These are phyloP conservation scores for Catocala sponsa DNA, from an alignment of 2,888 invertebrate species.

Conservation along the genomic window DNA sequence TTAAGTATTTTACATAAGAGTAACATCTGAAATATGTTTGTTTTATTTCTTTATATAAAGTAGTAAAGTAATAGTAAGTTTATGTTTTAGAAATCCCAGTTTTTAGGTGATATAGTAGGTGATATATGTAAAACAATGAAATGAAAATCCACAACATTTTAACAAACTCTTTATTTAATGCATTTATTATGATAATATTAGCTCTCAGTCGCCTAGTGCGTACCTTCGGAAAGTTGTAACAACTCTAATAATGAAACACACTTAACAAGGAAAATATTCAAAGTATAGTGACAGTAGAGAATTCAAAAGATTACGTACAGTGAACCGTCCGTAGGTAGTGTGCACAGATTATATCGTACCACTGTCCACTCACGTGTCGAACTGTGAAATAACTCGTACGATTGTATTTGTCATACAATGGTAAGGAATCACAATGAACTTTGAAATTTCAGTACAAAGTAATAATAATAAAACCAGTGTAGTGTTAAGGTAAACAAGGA, in stretches of 20 bases:
- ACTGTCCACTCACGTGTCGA: conserved; percentile 10
- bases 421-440: conserved; percentile 15
- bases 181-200: conserved; percentile 87
- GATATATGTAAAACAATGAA: conserved; percentile 8
- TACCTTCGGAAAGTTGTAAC: conserved; percentile 88
- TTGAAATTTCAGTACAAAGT: conserved; percentile 22
- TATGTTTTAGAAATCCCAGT: too few relatives aligned
- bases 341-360: conserved; percentile 13
- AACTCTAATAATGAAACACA: conserved; percentile 70
- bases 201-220: conserved; percentile 88
- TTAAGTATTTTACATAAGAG: too few relatives aligned
- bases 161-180: conserved; percentile 87
- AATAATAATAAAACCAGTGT: conserved; percentile 28
- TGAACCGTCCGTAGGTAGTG: conserved; percentile 37
- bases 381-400: conserved; percentile 2
- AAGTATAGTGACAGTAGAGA: conserved; percentile 54
- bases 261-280: conserved; percentile 55
- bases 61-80: too few relatives aligned
- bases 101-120: too few relatives aligned
- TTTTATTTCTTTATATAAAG: too few relatives aligned
- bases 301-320: conserved; percentile 56
- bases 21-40: too few relatives aligned
- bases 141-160: conserved; percentile 71
- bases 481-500: conserved; percentile 22
- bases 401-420: conserved; percentile 10